These are phyloP conservation scores for Neogobius melanostomus DNA, from an alignment of 2,113 vertebrate genomes.

Conservation along the genomic window DNA sequence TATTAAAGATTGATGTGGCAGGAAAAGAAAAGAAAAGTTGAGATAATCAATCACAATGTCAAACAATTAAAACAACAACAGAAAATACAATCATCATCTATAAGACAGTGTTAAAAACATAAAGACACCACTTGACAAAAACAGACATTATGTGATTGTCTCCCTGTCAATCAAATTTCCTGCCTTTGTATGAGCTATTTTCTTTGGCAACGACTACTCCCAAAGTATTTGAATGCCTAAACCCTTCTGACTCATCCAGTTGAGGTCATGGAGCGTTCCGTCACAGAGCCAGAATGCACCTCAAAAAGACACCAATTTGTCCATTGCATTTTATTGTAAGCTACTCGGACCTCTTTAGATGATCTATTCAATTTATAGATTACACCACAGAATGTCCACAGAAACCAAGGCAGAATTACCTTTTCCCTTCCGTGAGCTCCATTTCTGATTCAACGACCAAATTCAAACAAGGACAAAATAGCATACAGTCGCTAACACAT, in stretches of 20 bases:
- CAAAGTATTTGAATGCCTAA: background rate
- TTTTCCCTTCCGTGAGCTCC: background rate
- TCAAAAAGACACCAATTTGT: background rate
- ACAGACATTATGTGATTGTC: background rate
- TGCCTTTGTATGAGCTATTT: constrained; percentile 8
- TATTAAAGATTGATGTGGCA: too few species aligned
- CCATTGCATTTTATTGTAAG: background rate
- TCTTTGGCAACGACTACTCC: background rate
- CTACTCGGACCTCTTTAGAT: too few species aligned
- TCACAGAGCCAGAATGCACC: too few species aligned
- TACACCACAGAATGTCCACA: too few species aligned
- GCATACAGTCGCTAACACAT: constrained; percentile 19
- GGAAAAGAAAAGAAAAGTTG: too few species aligned
- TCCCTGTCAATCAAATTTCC: background rate
- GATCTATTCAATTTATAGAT: too few species aligned
- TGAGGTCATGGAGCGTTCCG: too few species aligned
- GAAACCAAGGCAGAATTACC: too few species aligned
- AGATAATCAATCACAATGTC: too few species aligned
- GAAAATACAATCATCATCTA: too few species aligned
- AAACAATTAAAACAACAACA: too few species aligned
- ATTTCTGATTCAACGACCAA: constrained; percentile 28
- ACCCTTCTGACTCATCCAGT: background rate
- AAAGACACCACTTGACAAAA: background rate
- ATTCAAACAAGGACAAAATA: constrained; percentile 15
- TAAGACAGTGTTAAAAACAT: background rate